Percentiles rank a stretch among this genome's conserved stretches.
phyloP scores from a whole-genome alignment of 2,797 vertebrate genomes.

The Sebastolobus alascanus region DNA sequence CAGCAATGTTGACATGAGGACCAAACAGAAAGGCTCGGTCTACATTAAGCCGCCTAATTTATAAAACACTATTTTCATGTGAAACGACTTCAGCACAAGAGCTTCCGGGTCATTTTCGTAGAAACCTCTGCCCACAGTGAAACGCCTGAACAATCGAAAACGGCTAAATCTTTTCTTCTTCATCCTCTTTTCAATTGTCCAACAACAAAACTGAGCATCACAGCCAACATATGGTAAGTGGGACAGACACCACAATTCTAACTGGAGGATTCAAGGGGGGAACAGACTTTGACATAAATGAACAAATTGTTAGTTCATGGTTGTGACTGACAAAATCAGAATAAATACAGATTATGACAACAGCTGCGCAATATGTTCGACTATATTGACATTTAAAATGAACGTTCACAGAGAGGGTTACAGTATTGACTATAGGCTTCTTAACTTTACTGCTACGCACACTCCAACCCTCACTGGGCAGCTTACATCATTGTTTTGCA shows the following conservation, averaged over 20 bases:
- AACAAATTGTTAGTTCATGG: background rate
- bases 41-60: background rate
- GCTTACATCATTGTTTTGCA: background rate
- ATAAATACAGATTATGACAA: constrained; percentile 1
- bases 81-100: background rate
- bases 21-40: background rate
- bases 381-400: background rate
- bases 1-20: constrained; percentile 1
- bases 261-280: background rate
- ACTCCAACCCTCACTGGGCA: background rate
- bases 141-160: background rate
- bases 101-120: background rate
- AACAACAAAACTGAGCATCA: background rate
- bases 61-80: background rate
- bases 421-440: background rate
- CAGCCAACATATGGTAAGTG: background rate
- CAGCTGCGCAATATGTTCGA: background rate
- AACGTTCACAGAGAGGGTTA: background rate
- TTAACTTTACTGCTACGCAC: background rate
- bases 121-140: too few relatives aligned
- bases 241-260: background rate
- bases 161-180: background rate
- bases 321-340: background rate
- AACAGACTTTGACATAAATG: background rate
- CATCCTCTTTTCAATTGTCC: background rate